A percentile compares a stretch with the other conserved stretches of the same genome.
Evolutionary conservation across 2,888 invertebrate genomes (phyloP).

Genomic region (Meteorus colon): DNA sequence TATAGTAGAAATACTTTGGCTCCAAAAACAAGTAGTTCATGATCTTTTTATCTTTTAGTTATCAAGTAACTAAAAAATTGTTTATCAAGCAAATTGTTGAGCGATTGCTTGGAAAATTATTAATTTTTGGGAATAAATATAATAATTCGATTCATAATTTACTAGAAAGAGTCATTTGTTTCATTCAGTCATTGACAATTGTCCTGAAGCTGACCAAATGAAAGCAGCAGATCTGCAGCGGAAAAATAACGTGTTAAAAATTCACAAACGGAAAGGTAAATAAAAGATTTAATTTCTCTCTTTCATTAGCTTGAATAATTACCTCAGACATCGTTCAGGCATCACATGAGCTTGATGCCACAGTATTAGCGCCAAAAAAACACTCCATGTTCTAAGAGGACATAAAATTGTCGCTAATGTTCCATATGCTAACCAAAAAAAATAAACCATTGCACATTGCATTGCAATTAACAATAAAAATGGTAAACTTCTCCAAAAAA

Average conservation of each 20-base stretch:
- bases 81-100: conserved; percentile 16
- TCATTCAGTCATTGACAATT: conserved; percentile 38
- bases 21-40: not conserved
- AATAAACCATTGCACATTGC: conserved; percentile 74
- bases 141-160: not conserved
- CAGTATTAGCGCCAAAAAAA: conserved; percentile 79
- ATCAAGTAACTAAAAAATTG: not conserved
- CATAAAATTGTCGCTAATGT: conserved; percentile 84
- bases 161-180: conserved; percentile 4
- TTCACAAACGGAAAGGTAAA: not conserved
- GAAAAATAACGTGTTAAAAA: not conserved
- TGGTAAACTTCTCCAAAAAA: conserved; percentile 61
- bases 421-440: conserved; percentile 89
- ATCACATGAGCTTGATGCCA: conserved; percentile 80
- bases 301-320: conserved; percentile 42
- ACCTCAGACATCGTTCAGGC: conserved; percentile 80
- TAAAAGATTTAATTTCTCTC: not conserved
- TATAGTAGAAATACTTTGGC: conserved; percentile 1
- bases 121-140: not conserved
- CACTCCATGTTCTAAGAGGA: conserved; percentile 87
- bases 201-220: conserved; percentile 56
- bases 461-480: conserved; percentile 62
- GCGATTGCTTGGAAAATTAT: not conserved
- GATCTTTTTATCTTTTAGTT: not conserved
- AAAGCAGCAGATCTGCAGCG: conserved; percentile 59